A percentile compares a stretch with the other conserved stretches of the same genome.
phyloP scores from a whole-genome alignment of 2,888 invertebrate genomes.

The Agriopis aurantiaria region DNA sequence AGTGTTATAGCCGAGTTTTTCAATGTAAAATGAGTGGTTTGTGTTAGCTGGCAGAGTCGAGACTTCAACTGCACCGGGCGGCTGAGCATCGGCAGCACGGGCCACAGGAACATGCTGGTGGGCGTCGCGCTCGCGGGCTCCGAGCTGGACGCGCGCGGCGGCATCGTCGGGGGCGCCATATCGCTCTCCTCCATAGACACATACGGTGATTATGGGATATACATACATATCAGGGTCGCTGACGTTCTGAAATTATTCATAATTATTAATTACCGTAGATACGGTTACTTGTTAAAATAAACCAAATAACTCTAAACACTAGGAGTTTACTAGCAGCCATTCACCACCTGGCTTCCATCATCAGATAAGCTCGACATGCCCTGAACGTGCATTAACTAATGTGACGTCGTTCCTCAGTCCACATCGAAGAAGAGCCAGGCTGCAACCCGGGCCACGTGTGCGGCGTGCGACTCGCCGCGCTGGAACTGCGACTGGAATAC shows the following conservation, averaged over 20 bases:
- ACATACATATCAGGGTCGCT: too few species aligned
- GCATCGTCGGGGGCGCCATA: conserved; percentile 98
- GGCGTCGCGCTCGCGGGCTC: conserved; percentile 96
- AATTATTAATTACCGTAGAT: too few species aligned
- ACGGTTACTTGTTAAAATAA: too few species aligned
- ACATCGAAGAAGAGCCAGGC: conserved; percentile 95
- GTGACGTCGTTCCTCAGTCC: conserved; percentile 83
- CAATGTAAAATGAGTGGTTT: background rate
- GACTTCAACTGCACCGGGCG: conserved; percentile 97
- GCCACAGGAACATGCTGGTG: conserved; percentile 96
- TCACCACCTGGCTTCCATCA: too few species aligned
- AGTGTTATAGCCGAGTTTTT: background rate
- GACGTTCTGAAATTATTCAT: too few species aligned
- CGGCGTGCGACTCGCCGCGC: conserved; percentile 92
- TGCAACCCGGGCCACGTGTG: conserved; percentile 95
- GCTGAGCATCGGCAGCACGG: conserved; percentile 96
- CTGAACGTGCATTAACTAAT: too few species aligned
- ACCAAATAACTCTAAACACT: too few species aligned
- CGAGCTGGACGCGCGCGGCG: conserved; percentile 97
- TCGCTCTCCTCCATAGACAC: conserved; percentile 96
- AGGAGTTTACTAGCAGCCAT: too few species aligned
- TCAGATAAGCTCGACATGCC: background rate
- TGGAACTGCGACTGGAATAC: conserved; percentile 97
- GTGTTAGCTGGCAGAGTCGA: conserved; percentile 94
- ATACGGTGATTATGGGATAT: conserved; percentile 82